Percentiles rank a stretch among this genome's conserved stretches.
These are phyloP conservation scores for Loxodonta africana DNA, from an alignment of 2,113 vertebrate species.

Conservation along the genomic window DNA sequence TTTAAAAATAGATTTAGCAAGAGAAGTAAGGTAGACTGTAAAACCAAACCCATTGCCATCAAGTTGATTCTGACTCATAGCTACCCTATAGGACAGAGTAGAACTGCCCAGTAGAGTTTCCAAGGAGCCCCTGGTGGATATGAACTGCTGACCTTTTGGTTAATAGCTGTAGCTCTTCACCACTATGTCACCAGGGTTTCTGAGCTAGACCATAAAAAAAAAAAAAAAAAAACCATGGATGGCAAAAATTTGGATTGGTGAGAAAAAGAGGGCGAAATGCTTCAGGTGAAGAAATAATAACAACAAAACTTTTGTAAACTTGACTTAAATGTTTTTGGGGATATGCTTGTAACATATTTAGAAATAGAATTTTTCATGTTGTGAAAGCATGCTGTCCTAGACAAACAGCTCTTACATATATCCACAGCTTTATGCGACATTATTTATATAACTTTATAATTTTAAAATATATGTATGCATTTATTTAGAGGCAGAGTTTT, in stretches of 20 bases:
- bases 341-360: neutral
- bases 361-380: slow-evolving; percentile 23
- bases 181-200: too few relatives aligned
- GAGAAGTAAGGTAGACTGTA: neutral
- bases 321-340: neutral
- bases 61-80: too few relatives aligned
- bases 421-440: neutral
- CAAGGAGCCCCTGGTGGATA: too few relatives aligned
- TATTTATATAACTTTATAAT: neutral
- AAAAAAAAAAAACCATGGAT: too few relatives aligned
- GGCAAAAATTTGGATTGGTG: neutral
- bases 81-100: too few relatives aligned
- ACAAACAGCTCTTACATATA: neutral
- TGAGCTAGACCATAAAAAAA: neutral
- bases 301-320: neutral
- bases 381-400: neutral
- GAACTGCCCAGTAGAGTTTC: too few relatives aligned
- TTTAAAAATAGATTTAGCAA: slow-evolving; percentile 28
- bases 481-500: neutral
- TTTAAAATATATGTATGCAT: neutral
- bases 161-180: too few relatives aligned
- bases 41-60: too few relatives aligned
- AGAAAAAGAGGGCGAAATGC: neutral
- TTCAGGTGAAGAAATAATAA: neutral
- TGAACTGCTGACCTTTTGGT: too few relatives aligned